Evolutionary conservation across 2,113 vertebrate genomes (phyloP).

Genomic region (Indicator indicator): DNA sequence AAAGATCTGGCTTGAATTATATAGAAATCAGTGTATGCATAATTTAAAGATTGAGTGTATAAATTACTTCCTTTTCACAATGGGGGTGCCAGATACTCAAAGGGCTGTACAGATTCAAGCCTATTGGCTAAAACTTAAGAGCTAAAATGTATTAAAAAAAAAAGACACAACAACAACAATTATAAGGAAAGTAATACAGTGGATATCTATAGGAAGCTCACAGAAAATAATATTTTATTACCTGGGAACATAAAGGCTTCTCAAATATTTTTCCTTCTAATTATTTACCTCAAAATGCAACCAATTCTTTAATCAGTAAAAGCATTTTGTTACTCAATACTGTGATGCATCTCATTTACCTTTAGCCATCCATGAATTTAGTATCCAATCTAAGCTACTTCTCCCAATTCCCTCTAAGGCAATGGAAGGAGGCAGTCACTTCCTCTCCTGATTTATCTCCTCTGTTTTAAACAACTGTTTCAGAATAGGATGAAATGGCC

Average conservation of each 20-base stretch:
- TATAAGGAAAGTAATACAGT: neutral
- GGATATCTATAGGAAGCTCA: neutral
- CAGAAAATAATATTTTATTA: neutral
- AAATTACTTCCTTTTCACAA: neutral
- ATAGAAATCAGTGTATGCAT: neutral
- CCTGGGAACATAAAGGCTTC: neutral
- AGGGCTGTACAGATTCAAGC: neutral
- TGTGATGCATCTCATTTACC: neutral
- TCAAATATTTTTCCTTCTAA: neutral
- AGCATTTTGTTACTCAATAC: neutral
- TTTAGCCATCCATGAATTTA: neutral
- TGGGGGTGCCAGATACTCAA: neutral
- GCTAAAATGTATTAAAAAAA: neutral
- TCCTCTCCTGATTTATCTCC: neutral
- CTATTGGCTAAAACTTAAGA: neutral
- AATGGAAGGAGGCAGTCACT: neutral
- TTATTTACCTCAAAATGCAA: neutral
- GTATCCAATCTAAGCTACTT: neutral
- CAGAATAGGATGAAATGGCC: neutral
- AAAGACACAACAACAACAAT: neutral
- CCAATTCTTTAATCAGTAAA: neutral
- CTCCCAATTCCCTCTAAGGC: neutral
- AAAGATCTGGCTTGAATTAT: neutral
- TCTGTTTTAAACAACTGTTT: neutral
- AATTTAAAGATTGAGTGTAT: rapidly evolving